Percentiles rank a stretch among this genome's conserved stretches.
Conservation (phyloP, 1,140 invertebrate species). For the Melipona quadrifasciata region DNA sequence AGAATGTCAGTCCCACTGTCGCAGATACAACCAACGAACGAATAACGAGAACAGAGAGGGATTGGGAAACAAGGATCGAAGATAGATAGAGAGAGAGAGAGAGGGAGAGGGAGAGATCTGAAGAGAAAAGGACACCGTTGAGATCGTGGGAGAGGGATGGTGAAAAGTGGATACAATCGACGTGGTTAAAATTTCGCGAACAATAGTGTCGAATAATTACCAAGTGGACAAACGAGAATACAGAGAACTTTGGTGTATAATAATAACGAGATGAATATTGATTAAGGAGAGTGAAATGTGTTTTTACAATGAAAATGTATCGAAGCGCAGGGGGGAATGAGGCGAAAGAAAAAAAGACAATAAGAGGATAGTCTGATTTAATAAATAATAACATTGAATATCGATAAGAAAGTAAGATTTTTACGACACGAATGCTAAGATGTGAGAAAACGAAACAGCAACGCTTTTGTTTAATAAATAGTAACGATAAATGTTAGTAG, state of each 20-base stretch:
- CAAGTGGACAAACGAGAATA: not conserved
- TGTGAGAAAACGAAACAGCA: too few relatives aligned
- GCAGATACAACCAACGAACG: conserved; percentile 6
- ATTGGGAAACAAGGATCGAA: not conserved
- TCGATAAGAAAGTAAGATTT: too few relatives aligned
- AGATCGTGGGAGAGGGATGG: not conserved
- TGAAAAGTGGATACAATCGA: not conserved
- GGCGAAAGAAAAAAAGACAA: too few relatives aligned
- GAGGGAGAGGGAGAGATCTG: too few relatives aligned
- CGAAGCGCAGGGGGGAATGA: too few relatives aligned
- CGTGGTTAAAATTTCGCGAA: not conserved
- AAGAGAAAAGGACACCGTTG: not conserved
- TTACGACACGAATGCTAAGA: too few relatives aligned
- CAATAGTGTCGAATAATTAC: not conserved
- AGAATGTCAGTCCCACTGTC: conserved; percentile 35
- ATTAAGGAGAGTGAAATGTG: too few relatives aligned
- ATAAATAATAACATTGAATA: too few relatives aligned
- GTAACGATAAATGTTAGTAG: not conserved
- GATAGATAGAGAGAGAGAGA: not conserved
- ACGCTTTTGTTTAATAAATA: too few relatives aligned
- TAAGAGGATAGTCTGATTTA: too few relatives aligned
- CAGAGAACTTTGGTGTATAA: not conserved
- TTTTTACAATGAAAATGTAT: too few relatives aligned
- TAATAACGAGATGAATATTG: too few relatives aligned
- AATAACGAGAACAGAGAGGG: not conserved